phyloP scores from a whole-genome alignment of 2,113 vertebrate genomes.

The Todiramphus chloris region DNA sequence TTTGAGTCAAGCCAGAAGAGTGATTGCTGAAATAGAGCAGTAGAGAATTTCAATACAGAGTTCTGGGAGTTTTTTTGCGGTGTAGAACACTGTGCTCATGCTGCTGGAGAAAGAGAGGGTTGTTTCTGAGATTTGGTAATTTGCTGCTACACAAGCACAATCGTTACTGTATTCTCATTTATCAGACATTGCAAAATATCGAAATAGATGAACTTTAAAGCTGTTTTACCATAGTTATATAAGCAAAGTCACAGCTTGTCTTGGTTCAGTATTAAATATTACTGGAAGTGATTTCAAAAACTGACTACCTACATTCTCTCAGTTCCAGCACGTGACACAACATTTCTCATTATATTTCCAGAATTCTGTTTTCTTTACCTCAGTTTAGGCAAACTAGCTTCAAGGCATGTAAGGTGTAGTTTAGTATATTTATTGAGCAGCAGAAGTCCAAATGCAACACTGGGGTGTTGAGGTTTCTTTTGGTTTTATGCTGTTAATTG shows the following conservation, averaged over 20 bases:
- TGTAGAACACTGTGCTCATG: background rate
- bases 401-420: background rate
- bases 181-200: background rate
- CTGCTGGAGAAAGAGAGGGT: background rate
- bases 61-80: background rate
- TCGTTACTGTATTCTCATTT: background rate
- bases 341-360: background rate
- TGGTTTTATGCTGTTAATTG: background rate
- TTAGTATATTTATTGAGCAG: background rate
- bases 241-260: background rate
- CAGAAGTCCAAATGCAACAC: background rate
- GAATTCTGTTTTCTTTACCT: background rate
- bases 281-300: background rate
- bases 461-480: background rate
- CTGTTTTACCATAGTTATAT: accelerated
- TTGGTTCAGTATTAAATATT: background rate
- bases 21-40: background rate
- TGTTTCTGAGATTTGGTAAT: background rate
- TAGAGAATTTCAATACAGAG: constrained; percentile 20
- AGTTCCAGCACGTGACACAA: background rate
- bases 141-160: background rate
- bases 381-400: background rate
- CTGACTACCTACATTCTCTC: background rate
- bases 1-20: constrained; percentile 29
- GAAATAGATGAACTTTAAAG: background rate